phyloP scores from a whole-genome alignment of 2,888 invertebrate genomes.

The Acleris emargana region DNA sequence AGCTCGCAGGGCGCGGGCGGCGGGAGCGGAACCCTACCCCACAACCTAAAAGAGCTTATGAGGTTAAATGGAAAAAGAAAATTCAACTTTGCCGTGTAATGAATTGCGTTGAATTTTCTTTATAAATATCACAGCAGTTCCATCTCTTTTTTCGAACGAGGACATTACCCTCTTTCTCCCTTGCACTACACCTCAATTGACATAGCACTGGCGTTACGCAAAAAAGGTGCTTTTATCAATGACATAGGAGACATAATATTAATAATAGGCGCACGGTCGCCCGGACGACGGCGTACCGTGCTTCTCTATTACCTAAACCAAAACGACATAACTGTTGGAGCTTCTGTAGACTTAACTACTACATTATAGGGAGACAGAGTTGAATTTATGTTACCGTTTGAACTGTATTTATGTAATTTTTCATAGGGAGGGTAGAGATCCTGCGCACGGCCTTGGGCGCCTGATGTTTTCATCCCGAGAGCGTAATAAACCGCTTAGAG shows the following conservation, averaged over 20 bases:
- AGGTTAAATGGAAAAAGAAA: too few species aligned
- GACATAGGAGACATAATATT: constrained; percentile 73
- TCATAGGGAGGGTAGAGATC: constrained; percentile 35
- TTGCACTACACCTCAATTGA: constrained; percentile 67
- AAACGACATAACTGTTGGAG: too few species aligned
- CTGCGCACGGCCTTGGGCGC: constrained; percentile 76
- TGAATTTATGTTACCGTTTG: too few species aligned
- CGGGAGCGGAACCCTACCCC: constrained; percentile 50
- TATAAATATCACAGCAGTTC: too few species aligned
- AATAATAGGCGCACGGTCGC: constrained; percentile 41
- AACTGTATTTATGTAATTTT: too few species aligned
- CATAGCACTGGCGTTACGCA: constrained; percentile 65
- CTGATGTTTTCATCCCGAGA: constrained; percentile 81
- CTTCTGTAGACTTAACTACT: too few species aligned
- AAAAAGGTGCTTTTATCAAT: constrained; percentile 80
- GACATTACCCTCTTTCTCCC: constrained; percentile 52
- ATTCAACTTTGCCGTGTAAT: too few species aligned
- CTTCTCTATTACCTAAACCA: too few species aligned
- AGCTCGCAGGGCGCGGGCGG: constrained; percentile 64
- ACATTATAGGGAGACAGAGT: too few species aligned
- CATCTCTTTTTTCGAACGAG: too few species aligned
- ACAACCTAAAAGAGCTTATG: too few species aligned
- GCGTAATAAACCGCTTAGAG: constrained; percentile 81
- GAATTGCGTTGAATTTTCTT: too few species aligned
- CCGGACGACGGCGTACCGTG: constrained; percentile 44